Evolutionary conservation across 2,113 vertebrate genomes (phyloP).

Genomic region (Cottus gobio): DNA sequence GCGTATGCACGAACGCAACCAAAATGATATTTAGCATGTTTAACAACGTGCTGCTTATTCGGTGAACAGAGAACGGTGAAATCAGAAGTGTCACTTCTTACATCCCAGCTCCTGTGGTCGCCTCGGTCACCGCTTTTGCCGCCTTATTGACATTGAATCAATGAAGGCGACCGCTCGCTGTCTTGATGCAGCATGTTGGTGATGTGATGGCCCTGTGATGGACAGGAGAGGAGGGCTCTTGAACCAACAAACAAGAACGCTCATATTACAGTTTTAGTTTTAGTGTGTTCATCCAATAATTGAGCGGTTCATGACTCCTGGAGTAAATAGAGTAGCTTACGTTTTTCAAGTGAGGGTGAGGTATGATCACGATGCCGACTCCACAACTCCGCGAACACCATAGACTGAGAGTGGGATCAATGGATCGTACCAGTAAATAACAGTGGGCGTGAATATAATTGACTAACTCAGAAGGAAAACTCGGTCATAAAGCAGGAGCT

Average conservation of each 20-base stretch:
- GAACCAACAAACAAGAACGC: background rate
- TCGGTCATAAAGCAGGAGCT: background rate
- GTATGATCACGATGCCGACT: background rate
- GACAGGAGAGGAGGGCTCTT: background rate
- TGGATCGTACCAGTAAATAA: no score
- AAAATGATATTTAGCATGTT: background rate
- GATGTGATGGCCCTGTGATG: background rate
- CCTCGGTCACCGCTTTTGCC: background rate
- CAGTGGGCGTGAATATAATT: background rate
- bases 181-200: background rate
- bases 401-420: background rate
- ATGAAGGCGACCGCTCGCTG: background rate
- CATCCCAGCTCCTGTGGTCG: background rate
- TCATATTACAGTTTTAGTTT: background rate
- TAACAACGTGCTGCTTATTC: background rate
- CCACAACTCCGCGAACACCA: no score
- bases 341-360: background rate
- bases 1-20: conserved; percentile 71
- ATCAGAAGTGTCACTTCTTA: background rate
- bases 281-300: background rate
- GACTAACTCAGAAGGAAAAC: background rate
- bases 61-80: background rate
- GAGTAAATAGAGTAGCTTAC: background rate
- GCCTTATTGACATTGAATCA: background rate
- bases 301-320: background rate